Evolutionary conservation across 2,113 vertebrate species (phyloP), one percentile per base, ranked within the genome.

Genomic region (Syrrhaptes paradoxus): DNA sequence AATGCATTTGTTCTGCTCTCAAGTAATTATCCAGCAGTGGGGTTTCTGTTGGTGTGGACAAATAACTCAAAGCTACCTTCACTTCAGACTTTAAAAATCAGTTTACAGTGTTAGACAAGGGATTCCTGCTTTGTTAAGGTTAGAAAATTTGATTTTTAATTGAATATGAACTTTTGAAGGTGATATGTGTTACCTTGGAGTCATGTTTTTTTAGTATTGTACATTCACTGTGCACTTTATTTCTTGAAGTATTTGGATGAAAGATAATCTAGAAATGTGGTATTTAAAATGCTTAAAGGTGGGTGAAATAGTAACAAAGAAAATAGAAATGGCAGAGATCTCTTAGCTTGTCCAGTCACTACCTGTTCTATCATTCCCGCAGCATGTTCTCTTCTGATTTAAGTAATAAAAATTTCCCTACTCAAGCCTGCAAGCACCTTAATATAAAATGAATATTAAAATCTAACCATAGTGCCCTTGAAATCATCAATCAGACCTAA

Each of bases 1-100:
- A 86, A 95, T 86, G 46, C 72, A 89, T 96, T 95, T 90, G 73
- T 91, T 96, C 90, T 95, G 82, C 87, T 90, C 96, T 96, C 85
- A 96, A 87, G 85, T 95, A 94, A 87, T 93, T 93, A 93, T 70
- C 43, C 70, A 80, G 45, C 34, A 89, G 45, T 74, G 32, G 34
- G 21, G 5, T 84, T 95, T 97, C 87, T 95, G 32, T 67, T 52
- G 45, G 57, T 89, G 31, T 89, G 87, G 62, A 51, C 81, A 92
- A 93, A 93, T 96, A 96, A 94, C 73, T 61, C 63, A 81, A 74
- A 95, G 80, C 61, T 83, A 93, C 75, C 51, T 51, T 57, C 38
- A 84, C 79, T 82, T 96, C n/a, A 73, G 79, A 94, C 63, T 90
- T 97, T 82, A 73, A 12, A 43, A 81, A 70, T 19, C 6, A 1